Conservation (phyloP, 2,888 invertebrate genomes). For the Megamerina dolium region DNA sequence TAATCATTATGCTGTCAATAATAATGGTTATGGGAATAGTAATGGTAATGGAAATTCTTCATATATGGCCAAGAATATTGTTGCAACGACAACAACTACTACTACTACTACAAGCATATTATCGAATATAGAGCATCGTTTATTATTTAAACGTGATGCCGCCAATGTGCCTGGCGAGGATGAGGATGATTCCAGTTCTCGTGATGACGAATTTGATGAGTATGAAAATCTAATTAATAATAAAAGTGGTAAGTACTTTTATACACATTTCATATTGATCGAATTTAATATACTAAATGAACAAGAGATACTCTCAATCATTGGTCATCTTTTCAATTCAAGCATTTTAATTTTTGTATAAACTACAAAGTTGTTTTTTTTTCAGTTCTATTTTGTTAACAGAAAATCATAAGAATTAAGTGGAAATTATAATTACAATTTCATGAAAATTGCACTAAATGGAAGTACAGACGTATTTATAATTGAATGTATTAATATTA, state of each 20-base stretch:
- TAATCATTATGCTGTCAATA: too few relatives aligned
- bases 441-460: too few relatives aligned
- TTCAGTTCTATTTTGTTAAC: too few relatives aligned
- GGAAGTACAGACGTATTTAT: too few relatives aligned
- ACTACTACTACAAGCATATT: constrained; percentile 13
- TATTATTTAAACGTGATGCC: constrained; percentile 36
- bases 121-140: constrained; percentile 16
- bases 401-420: too few relatives aligned
- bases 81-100: constrained; percentile 2
- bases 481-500: too few relatives aligned
- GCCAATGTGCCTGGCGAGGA: constrained; percentile 46
- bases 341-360: too few relatives aligned
- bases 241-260: constrained; percentile 40
- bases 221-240: constrained; percentile 45
- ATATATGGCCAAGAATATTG: not conserved
- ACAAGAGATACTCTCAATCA: too few relatives aligned
- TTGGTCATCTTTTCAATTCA: too few relatives aligned
- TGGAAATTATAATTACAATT: too few relatives aligned
- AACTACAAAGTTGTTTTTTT: too few relatives aligned
- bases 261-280: not conserved
- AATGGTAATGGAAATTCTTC: not conserved
- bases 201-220: constrained; percentile 45
- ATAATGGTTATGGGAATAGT: not conserved
- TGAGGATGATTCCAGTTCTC: constrained; percentile 44
- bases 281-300: not conserved